Percentiles rank a stretch among this genome's conserved stretches.
These are phyloP conservation scores for Cynaeus angustus DNA, from an alignment of 2,888 invertebrate genomes.

Conservation along the genomic window DNA sequence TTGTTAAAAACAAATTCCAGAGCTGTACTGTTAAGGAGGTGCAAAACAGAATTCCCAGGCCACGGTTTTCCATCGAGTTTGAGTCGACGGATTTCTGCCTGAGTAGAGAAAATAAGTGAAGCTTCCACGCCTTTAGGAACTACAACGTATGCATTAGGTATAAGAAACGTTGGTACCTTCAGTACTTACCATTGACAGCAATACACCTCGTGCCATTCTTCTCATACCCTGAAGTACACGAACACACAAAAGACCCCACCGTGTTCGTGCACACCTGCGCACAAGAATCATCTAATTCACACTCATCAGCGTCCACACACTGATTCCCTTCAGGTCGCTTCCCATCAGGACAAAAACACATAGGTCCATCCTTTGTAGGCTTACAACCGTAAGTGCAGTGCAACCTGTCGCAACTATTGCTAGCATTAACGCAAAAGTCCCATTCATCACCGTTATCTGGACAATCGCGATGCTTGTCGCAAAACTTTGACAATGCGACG, in stretches of 20 bases:
- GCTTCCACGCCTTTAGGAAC: constrained; percentile 79
- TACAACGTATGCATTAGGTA: constrained; percentile 65
- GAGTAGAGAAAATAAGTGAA: constrained; percentile 81
- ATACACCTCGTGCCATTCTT: constrained; percentile 76
- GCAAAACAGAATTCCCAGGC: constrained; percentile 69
- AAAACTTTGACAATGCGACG: constrained; percentile 77
- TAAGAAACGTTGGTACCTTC: neutral
- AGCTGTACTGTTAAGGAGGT: constrained; percentile 71
- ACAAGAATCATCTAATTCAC: constrained; percentile 80
- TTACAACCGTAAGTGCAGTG: constrained; percentile 77
- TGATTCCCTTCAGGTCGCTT: constrained; percentile 76
- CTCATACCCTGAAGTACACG: constrained; percentile 83
- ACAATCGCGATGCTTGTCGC: constrained; percentile 81
- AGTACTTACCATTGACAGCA: constrained; percentile 80
- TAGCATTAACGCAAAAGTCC: constrained; percentile 76
- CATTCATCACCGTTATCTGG: constrained; percentile 83
- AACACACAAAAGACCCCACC: constrained; percentile 80
- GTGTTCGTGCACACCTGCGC: constrained; percentile 84
- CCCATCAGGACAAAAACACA: constrained; percentile 84
- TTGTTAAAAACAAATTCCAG: constrained; percentile 81
- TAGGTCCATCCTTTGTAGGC: constrained; percentile 80
- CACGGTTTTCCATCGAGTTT: constrained; percentile 74
- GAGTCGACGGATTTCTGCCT: constrained; percentile 78
- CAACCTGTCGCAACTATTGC: constrained; percentile 62
- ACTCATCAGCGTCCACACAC: constrained; percentile 87